A percentile compares a stretch with the other conserved stretches of the same genome.
These are phyloP conservation scores for Serilophus lunatus DNA, from an alignment of 2,113 vertebrate genomes.

Conservation along the genomic window DNA sequence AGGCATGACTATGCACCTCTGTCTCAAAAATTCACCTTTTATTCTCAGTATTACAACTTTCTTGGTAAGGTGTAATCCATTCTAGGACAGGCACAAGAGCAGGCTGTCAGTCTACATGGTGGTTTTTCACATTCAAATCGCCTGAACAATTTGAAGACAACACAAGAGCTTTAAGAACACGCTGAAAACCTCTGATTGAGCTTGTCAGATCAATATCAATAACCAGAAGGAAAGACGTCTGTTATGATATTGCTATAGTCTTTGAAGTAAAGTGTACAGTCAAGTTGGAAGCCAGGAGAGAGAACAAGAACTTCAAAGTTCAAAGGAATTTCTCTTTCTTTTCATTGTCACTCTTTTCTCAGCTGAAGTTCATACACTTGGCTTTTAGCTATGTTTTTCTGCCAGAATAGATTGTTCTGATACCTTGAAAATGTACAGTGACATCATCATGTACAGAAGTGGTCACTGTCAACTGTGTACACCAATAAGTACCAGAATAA, in stretches of 20 bases:
- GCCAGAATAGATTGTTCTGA: neutral
- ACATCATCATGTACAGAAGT: neutral
- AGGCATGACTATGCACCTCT: neutral
- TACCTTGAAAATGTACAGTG: neutral
- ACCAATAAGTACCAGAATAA: neutral
- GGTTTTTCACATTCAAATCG: neutral
- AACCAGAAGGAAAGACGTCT: constrained; percentile 25
- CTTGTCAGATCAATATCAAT: constrained; percentile 39
- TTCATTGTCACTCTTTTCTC: neutral
- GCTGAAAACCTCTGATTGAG: neutral
- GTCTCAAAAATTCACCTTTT: neutral
- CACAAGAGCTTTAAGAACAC: neutral
- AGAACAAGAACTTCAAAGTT: constrained; percentile 27
- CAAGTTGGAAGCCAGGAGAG: constrained; percentile 27
- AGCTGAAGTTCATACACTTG: neutral
- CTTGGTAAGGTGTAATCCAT: neutral
- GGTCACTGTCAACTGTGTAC: neutral
- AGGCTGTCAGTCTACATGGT: neutral
- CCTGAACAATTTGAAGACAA: neutral
- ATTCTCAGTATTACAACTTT: neutral
- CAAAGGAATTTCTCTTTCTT: constrained; percentile 25
- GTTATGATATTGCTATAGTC: constrained; percentile 1
- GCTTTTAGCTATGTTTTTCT: neutral
- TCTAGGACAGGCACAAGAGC: neutral
- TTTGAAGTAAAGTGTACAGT: constrained; percentile 24